Conservation (phyloP, 2,888 invertebrate genomes). For the Drosophila buzzatii region DNA sequence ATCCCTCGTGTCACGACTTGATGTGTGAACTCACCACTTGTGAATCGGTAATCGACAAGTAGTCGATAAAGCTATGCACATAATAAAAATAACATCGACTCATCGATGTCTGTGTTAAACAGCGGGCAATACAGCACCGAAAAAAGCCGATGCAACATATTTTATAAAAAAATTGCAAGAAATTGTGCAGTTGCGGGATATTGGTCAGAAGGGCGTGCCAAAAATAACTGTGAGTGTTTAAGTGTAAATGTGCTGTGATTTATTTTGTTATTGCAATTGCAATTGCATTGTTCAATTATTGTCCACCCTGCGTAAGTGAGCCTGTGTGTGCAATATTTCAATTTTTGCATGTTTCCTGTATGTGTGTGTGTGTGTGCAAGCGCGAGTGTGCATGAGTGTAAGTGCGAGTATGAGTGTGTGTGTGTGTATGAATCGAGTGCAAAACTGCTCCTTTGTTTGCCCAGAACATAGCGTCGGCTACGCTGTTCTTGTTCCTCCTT, state of each 20-base stretch:
- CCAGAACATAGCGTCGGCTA: slow-evolving; percentile 66
- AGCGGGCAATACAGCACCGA: slow-evolving; percentile 62
- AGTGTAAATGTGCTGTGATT: slow-evolving; percentile 21
- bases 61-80: slow-evolving; percentile 25
- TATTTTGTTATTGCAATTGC: slow-evolving; percentile 20
- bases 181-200: slow-evolving; percentile 57
- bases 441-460: slow-evolving; percentile 77
- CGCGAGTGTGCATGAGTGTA: slow-evolving; percentile 14
- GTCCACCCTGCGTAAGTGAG: slow-evolving; percentile 41
- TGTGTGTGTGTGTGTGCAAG: slow-evolving; percentile 8
- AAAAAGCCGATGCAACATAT: slow-evolving; percentile 66
- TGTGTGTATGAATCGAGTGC: slow-evolving; percentile 58
- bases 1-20: slow-evolving; percentile 22
- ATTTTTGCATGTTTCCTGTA: slow-evolving; percentile 52
- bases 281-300: slow-evolving; percentile 43
- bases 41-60: slow-evolving; percentile 22
- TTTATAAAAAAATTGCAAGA: slow-evolving; percentile 43
- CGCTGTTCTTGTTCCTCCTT: slow-evolving; percentile 40
- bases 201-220: slow-evolving; percentile 51
- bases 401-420: slow-evolving; percentile 23
- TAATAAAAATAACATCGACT: slow-evolving; percentile 31
- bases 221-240: slow-evolving; percentile 38
- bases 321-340: slow-evolving; percentile 43
- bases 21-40: slow-evolving; percentile 2
- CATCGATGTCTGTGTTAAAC: slow-evolving; percentile 56